Base-by-base conservation (phyloP, 23 tunicate species). In the Phallusia fumigata region DNA sequence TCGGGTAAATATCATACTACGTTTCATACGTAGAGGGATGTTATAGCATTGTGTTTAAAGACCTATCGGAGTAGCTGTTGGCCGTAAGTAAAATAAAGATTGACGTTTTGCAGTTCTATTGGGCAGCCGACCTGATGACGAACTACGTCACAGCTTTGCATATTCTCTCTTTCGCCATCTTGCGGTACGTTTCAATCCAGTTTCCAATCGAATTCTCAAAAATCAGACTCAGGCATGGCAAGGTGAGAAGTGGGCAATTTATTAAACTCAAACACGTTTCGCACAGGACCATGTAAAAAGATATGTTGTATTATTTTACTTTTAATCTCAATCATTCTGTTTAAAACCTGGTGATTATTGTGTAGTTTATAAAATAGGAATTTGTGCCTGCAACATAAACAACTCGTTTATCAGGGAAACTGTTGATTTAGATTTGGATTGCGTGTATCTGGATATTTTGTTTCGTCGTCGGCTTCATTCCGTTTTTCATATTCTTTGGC, bases 61-160 rank as follows among this genome's bases (percentile, higher is more conserved):
- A 10, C 47, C 8, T 40, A 10, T 40, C n/a, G n/a, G 58, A 13
- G 58, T 51, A 15, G 18, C 58, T 18, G 18, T 18, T 18, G 18
- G 18, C 58, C 58, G 58, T 51, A 51, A 51, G 2, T 58, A 58
- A 8, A 22, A 6, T 22, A 11, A 13, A 58, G 13, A 22, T 6
- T 6, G 11, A 58, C 16, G 11, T 58, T 58, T 58, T 58, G 28
- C 75, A 86, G 90, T 74, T 86, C 33, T 86, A 86, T 35, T 86
- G 90, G 90, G 90, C 85, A 22, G 65, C 80, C 74, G 90, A 86
- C 52, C 44, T 80, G 36, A 53, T 74, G 58, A 86, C 90, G 6
- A 80, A 73, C 28, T 80, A 74, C 45, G 85, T 73, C 32, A 86
- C 85, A 2, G 84, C 90, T 6, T 30, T 80, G 52, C 90, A 86